Conservation (phyloP, 2,888 invertebrate species). For the Nipponacmea schrenckii region DNA sequence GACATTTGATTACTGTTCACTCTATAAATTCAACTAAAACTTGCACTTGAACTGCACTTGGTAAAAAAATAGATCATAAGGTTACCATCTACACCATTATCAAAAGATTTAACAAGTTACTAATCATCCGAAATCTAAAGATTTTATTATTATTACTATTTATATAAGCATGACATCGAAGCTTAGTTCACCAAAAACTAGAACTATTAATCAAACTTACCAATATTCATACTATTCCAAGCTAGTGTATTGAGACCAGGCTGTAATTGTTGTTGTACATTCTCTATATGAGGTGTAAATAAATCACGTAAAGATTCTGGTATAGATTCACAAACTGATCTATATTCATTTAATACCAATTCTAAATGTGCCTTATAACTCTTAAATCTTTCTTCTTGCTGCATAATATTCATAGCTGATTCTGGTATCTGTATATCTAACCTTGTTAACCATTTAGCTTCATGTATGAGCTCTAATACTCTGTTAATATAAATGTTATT, state of each 20-base stretch:
- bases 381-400: slow-evolving; percentile 65
- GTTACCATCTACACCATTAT: no score
- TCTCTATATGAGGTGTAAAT: slow-evolving; percentile 58
- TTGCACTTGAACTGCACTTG: no score
- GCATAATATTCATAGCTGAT: slow-evolving; percentile 58
- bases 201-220: slow-evolving; percentile 35
- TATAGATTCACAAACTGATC: slow-evolving; percentile 56
- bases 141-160: no score
- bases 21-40: no score
- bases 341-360: slow-evolving; percentile 58
- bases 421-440: slow-evolving; percentile 65
- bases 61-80: no score
- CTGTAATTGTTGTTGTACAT: slow-evolving; percentile 61
- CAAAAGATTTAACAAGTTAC: no score
- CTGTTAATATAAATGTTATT: slow-evolving; percentile 46
- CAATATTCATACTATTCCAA: slow-evolving; percentile 69
- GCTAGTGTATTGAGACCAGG: slow-evolving; percentile 65
- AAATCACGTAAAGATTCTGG: slow-evolving; percentile 58
- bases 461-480: slow-evolving; percentile 65
- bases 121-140: no score
- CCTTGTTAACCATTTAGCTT: slow-evolving; percentile 66
- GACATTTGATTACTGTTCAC: no score
- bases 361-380: slow-evolving; percentile 66
- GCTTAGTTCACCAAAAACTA: no score
- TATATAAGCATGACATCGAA: no score